Evolutionary conservation across 2,113 vertebrate genomes (phyloP), one percentile per base, ranked within the genome.

Genomic region (Osmerus eperlanus): DNA sequence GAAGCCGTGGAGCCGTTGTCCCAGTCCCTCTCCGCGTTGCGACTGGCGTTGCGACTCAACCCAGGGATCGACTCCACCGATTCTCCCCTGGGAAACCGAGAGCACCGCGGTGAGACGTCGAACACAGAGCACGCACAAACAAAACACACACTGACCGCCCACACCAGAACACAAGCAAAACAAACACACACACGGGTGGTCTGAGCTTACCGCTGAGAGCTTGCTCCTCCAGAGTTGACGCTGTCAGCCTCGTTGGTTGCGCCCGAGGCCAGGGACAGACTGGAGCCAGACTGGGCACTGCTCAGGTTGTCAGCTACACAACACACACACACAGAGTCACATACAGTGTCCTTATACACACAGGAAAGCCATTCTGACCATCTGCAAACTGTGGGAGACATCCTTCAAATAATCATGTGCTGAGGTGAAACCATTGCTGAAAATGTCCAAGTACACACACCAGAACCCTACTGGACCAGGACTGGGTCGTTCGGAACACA

Each of bases 11-110:
- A 99, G 0, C 93, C 94, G 0, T 95, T 98, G 64, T 99, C 97
- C 97, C 97, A 99, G 76, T 99, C 97, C 36, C 97, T 88, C 76
- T 98, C 96, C 6, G 94, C 94, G 90, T 94, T 98, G 60, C 95
- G 92, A 89, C 95, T 98, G 0, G 94, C 89, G 54, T 96, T 94
- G 25, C 96, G 91, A 89, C 95, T 97, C 84, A 96, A 79, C 3
- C 91, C 78, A 0, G 96, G 94, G 78, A 97, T 93, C 0, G 94
- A 94, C 62, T 99, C 97, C 91, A 98, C 88, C 0, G 95, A 97
- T 58, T 96, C 96, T 94, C 97, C 28, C 93, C 95, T 4, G 95
- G 94, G 79, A 96, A 97, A 85, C 23, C 28, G 68, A 11, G 73
- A 14, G n/a, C 55, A 67, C 54, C 11, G 18, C 23, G 29, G 3